phyloP scores from a whole-genome alignment of 2,113 vertebrate genomes.

The Scytalopus superciliaris region DNA sequence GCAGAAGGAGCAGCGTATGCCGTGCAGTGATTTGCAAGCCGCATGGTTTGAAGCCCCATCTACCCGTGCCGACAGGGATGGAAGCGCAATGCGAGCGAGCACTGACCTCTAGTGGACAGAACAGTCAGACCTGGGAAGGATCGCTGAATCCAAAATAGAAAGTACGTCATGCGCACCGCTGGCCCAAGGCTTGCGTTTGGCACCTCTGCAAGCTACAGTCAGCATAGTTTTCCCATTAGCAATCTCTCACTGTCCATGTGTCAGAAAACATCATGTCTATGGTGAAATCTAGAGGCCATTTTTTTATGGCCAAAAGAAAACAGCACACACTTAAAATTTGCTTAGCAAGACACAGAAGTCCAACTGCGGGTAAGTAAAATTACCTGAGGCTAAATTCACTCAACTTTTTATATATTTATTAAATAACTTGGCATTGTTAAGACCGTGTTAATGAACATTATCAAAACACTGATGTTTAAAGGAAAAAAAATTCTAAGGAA shows the following conservation, averaged over 20 bases:
- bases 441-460: not conserved
- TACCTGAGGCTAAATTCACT: not conserved
- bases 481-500: not conserved
- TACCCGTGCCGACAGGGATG: accelerated
- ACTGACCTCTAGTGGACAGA: slow-evolving; percentile 34
- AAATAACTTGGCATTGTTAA: not conserved
- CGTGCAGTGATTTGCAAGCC: not conserved
- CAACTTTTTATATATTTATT: not conserved
- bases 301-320: not conserved
- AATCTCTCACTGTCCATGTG: not conserved
- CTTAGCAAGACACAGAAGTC: accelerated
- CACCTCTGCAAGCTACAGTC: not conserved
- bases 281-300: not conserved
- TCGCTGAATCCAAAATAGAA: not conserved
- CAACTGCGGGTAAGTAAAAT: not conserved
- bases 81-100: not conserved
- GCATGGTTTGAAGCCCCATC: accelerated
- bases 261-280: not conserved
- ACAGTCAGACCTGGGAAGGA: not conserved
- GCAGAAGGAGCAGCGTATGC: not conserved
- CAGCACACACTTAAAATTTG: not conserved
- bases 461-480: not conserved
- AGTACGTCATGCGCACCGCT: accelerated
- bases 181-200: not conserved
- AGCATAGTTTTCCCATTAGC: not conserved